A percentile compares a stretch with the other conserved stretches of the same genome.
phyloP scores from a whole-genome alignment of 2,888 invertebrate genomes.

The Watsonalla cultraria region DNA sequence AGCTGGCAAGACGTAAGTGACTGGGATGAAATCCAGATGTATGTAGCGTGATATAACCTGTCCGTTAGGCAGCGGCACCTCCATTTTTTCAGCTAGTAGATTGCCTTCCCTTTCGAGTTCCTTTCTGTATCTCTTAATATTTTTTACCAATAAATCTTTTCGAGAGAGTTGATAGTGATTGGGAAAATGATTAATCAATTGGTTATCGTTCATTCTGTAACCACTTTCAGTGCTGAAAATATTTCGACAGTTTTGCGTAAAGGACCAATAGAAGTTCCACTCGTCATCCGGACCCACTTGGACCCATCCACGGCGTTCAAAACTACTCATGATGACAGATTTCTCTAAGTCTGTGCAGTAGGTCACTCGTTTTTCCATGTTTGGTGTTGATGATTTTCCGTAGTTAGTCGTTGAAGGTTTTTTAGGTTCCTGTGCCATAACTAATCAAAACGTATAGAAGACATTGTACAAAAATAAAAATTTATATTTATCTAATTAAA shows the following conservation, averaged over 20 bases:
- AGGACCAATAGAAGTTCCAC: constrained; percentile 98
- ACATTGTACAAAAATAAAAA: constrained; percentile 21
- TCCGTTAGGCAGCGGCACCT: constrained; percentile 74
- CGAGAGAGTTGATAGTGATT: constrained; percentile 96
- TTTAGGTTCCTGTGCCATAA: constrained; percentile 32
- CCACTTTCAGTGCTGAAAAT: constrained; percentile 95
- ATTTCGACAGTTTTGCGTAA: constrained; percentile 92
- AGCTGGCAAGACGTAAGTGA: constrained; percentile 95
- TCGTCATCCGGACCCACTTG: constrained; percentile 92
- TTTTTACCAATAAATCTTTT: constrained; percentile 96
- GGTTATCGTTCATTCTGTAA: constrained; percentile 94
- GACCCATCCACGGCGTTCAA: constrained; percentile 94
- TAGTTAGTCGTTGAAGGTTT: constrained; percentile 29
- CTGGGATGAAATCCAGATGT: constrained; percentile 94
- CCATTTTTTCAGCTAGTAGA: constrained; percentile 86
- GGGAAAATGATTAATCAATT: constrained; percentile 97
- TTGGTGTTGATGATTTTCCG: constrained; percentile 25
- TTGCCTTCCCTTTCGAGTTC: constrained; percentile 94
- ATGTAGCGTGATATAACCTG: constrained; percentile 84
- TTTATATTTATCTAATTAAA: constrained; percentile 6
- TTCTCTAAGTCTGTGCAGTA: constrained; percentile 94
- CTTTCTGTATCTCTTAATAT: constrained; percentile 94
- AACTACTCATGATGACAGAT: constrained; percentile 94
- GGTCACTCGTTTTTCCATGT: constrained; percentile 44
- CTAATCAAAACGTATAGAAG: constrained; percentile 12